Evolutionary conservation across 2,113 vertebrate genomes (phyloP).

Genomic region (Pelusios castaneus): DNA sequence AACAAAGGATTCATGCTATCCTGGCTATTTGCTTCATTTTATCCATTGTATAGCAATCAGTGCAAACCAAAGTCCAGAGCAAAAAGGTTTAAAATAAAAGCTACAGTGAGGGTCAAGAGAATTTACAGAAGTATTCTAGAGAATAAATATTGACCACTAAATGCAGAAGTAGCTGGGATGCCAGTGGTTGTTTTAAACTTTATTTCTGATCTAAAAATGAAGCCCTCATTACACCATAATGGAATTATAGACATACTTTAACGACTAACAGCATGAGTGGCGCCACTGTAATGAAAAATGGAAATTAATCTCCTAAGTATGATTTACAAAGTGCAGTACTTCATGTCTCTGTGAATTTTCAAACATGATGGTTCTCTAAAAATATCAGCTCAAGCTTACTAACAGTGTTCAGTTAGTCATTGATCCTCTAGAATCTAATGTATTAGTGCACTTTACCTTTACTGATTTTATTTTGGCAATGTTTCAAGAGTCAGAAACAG

Average conservation of each 20-base stretch:
- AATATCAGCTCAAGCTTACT: slow-evolving; percentile 5
- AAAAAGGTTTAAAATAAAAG: neutral
- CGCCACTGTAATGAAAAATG: slow-evolving; percentile 52
- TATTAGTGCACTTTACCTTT: neutral
- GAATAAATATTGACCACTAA: neutral
- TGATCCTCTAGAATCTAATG: slow-evolving; percentile 58
- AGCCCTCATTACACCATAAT: slow-evolving; percentile 38
- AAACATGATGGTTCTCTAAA: slow-evolving; percentile 9
- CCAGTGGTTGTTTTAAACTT: neutral
- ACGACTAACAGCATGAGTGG: slow-evolving; percentile 42
- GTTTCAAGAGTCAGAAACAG: slow-evolving; percentile 19
- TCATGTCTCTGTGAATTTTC: slow-evolving; percentile 39
- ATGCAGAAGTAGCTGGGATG: neutral
- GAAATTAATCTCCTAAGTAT: slow-evolving; percentile 31
- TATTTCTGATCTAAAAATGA: slow-evolving; percentile 41
- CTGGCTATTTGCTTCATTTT: neutral
- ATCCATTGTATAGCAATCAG: neutral
- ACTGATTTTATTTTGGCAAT: slow-evolving; percentile 53
- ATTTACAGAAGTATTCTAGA: neutral
- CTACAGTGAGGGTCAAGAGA: neutral
- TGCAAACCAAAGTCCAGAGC: neutral
- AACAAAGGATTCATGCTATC: neutral
- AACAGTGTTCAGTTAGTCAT: slow-evolving; percentile 36
- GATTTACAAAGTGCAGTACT: slow-evolving; percentile 44
- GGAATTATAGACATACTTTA: slow-evolving; percentile 46